Evolutionary conservation across 2,888 invertebrate genomes (phyloP).

Genomic region (Micoletzkya japonica): DNA sequence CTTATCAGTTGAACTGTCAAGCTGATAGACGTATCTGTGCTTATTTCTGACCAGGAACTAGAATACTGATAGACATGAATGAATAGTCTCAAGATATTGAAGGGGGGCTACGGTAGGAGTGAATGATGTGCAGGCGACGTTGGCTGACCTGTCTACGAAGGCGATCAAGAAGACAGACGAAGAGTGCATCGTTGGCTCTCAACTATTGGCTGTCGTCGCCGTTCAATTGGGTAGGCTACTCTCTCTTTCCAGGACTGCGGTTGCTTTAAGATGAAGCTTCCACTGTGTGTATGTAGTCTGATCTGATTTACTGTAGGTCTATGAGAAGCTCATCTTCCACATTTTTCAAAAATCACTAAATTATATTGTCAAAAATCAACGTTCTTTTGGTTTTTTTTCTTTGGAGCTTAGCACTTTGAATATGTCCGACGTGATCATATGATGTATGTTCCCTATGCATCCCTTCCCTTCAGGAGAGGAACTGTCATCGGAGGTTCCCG

Average conservation of each 20-base stretch:
- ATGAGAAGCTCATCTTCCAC: no score
- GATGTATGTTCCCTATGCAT: not conserved
- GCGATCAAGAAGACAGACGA: constrained; percentile 43
- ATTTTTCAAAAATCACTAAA: not conserved
- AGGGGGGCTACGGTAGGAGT: no score
- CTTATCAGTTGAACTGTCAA: no score
- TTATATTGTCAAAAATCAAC: not conserved
- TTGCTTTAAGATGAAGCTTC: no score
- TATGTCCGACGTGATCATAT: not conserved
- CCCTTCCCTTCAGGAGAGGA: not conserved
- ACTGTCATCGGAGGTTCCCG: constrained; percentile 21
- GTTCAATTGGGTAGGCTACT: constrained; percentile 75
- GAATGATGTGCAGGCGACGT: constrained; percentile 32
- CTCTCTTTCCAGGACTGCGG: not conserved
- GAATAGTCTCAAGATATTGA: no score
- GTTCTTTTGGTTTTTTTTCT: not conserved
- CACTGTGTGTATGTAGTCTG: no score
- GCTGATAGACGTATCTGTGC: no score
- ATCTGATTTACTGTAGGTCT: no score
- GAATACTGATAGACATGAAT: no score
- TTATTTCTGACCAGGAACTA: no score
- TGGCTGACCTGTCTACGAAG: constrained; percentile 34
- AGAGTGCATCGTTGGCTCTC: constrained; percentile 54
- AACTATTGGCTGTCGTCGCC: constrained; percentile 78
- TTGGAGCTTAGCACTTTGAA: not conserved